Evolutionary conservation across 2,797 vertebrate species (phyloP).

Genomic region (Coendou prehensilis): DNA sequence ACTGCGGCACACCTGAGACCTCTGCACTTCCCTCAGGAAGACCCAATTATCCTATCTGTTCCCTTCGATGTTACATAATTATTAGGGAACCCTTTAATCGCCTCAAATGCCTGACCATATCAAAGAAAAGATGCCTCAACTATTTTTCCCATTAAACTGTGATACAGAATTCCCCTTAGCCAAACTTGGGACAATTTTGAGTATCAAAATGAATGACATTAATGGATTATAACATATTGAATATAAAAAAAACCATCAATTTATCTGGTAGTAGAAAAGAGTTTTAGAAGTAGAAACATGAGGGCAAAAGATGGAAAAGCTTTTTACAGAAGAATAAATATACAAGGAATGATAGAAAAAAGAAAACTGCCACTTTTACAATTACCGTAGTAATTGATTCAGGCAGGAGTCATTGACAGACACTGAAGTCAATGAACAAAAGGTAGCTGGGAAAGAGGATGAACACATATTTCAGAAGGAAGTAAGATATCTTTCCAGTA

Average conservation of each 20-base stretch:
- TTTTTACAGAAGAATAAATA: background rate
- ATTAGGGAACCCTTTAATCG: background rate
- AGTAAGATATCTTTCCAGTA: background rate
- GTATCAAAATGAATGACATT: slow-evolving; percentile 6
- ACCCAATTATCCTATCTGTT: background rate
- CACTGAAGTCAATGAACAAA: background rate
- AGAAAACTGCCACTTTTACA: slow-evolving; percentile 22
- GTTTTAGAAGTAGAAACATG: background rate
- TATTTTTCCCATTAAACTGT: slow-evolving; percentile 44
- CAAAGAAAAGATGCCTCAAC: slow-evolving; percentile 6
- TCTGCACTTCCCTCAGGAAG: background rate
- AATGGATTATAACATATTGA: background rate
- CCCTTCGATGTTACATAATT: background rate
- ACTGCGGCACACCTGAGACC: background rate
- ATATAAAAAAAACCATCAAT: background rate
- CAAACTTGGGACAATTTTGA: slow-evolving; percentile 10
- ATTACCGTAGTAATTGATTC: background rate
- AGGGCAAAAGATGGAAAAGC: background rate
- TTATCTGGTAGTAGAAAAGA: slow-evolving; percentile 3
- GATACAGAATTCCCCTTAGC: background rate
- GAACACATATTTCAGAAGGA: background rate
- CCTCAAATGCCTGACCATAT: background rate
- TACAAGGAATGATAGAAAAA: slow-evolving; percentile 28
- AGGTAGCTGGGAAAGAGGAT: background rate
- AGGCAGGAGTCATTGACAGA: background rate